phyloP scores from a whole-genome alignment of 2,113 vertebrate species.

The Danionella cerebrum region DNA sequence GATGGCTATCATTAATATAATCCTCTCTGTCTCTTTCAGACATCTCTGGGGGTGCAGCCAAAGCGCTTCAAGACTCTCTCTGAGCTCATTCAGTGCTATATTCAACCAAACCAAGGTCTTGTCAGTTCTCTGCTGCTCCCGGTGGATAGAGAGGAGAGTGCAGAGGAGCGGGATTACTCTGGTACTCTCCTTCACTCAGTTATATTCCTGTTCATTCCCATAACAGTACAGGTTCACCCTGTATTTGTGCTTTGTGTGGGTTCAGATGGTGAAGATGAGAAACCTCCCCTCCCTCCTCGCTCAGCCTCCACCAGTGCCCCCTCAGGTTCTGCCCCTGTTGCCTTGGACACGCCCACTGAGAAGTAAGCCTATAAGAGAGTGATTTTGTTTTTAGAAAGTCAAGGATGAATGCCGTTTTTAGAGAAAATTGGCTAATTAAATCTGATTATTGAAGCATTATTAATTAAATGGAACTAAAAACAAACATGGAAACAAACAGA shows the following conservation, averaged over 20 bases:
- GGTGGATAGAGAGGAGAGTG: conserved; percentile 80
- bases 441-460: too few relatives aligned
- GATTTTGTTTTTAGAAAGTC: too few relatives aligned
- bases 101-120: conserved; percentile 93
- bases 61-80: conserved; percentile 84
- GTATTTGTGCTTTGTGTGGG: neutral
- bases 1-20: too few relatives aligned
- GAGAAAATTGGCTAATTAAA: too few relatives aligned
- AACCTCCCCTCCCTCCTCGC: conserved; percentile 84
- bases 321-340: conserved; percentile 42
- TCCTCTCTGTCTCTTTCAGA: conserved; percentile 66
- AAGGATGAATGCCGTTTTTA: too few relatives aligned
- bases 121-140: conserved; percentile 84
- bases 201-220: neutral
- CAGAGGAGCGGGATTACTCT: conserved; percentile 84
- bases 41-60: conserved; percentile 88
- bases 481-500: too few relatives aligned
- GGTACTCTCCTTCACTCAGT: conserved; percentile 54
- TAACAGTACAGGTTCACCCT: neutral
- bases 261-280: conserved; percentile 90
- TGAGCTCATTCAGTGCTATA: conserved; percentile 83
- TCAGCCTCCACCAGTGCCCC: conserved; percentile 76
- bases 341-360: conserved; percentile 65
- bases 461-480: too few relatives aligned
- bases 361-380: conserved; percentile 59